phyloP scores from a whole-genome alignment of 2,888 invertebrate species.

The Diogma glabrata region DNA sequence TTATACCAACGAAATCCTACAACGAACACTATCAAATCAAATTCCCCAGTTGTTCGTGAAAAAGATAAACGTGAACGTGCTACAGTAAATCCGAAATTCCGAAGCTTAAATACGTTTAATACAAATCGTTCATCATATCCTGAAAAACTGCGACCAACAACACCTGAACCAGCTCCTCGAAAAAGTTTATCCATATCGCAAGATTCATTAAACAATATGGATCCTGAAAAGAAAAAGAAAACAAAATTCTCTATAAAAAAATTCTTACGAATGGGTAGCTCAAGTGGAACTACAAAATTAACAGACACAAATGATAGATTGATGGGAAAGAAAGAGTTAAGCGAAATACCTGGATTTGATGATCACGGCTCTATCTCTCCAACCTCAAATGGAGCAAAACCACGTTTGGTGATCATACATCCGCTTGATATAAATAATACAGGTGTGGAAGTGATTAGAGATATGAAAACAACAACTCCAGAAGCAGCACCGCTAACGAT shows the following conservation, averaged over 20 bases:
- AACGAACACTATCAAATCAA: conserved; percentile 45
- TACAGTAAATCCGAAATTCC: conserved; percentile 49
- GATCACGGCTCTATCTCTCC: background rate
- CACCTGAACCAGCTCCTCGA: conserved; percentile 57
- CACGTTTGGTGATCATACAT: conserved; percentile 75
- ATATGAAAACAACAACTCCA: conserved; percentile 25
- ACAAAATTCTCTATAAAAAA: conserved; percentile 74
- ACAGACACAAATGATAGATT: conserved; percentile 37
- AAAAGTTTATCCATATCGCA: conserved; percentile 62
- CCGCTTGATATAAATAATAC: conserved; percentile 75
- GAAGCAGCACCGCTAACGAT: too few species aligned
- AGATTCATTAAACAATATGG: conserved; percentile 46
- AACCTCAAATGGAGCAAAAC: conserved; percentile 39
- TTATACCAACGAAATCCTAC: conserved; percentile 50
- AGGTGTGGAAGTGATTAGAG: conserved; percentile 65
- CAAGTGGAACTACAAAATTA: conserved; percentile 35
- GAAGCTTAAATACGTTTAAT: conserved; percentile 38
- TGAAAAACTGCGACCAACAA: conserved; percentile 27
- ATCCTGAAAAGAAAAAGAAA: conserved; percentile 50
- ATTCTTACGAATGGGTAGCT: conserved; percentile 58
- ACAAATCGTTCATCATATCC: conserved; percentile 28
- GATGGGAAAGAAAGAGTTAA: too few species aligned
- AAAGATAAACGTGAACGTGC: conserved; percentile 64
- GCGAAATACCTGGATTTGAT: background rate
- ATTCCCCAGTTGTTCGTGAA: conserved; percentile 58